phyloP scores from a whole-genome alignment of 2,113 vertebrate species.

The Varanus salvator region DNA sequence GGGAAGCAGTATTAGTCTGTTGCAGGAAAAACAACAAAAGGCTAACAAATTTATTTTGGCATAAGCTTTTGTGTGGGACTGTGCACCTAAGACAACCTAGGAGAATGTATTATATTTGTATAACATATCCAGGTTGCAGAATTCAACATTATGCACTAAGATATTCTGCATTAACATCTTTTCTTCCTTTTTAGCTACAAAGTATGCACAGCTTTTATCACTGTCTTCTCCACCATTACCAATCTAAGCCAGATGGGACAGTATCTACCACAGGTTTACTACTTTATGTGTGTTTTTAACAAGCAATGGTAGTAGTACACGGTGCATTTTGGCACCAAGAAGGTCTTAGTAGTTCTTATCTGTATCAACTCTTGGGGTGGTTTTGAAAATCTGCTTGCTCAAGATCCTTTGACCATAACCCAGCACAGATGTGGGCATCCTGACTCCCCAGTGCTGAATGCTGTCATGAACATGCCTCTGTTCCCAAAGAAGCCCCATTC shows the following conservation, averaged over 20 bases:
- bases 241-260: background rate
- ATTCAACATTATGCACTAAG: background rate
- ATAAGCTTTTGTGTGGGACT: background rate
- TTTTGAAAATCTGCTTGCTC: background rate
- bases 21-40: no score
- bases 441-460: background rate
- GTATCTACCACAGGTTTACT: no score
- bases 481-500: background rate
- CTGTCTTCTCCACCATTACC: background rate
- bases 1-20: no score
- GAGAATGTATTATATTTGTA: background rate
- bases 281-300: background rate
- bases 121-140: background rate
- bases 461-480: background rate
- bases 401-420: background rate
- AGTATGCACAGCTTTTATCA: background rate
- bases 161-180: background rate
- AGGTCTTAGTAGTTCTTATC: background rate
- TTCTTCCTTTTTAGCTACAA: background rate
- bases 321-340: background rate
- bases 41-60: no score
- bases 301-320: background rate
- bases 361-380: constrained; percentile 4
- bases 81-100: background rate
- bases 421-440: background rate